A percentile compares a stretch with the other conserved stretches of the same genome.
These are phyloP conservation scores for Tragelaphus imberbis DNA, from an alignment of 2,113 vertebrate genomes.

Conservation along the genomic window DNA sequence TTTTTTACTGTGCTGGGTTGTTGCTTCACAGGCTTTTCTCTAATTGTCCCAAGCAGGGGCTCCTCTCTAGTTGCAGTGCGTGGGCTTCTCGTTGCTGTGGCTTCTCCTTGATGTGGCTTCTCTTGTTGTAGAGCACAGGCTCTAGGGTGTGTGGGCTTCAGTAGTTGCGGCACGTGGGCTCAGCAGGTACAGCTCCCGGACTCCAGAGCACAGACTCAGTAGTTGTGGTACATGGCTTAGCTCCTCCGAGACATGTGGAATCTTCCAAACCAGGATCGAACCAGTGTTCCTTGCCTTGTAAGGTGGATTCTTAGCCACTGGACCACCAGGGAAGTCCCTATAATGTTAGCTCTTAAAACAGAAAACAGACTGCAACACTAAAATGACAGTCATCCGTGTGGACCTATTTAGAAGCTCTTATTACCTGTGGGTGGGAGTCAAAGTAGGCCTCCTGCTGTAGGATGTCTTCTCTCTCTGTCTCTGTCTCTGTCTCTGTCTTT, in stretches of 20 bases:
- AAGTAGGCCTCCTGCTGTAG: not conserved
- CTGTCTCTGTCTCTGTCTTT: not conserved
- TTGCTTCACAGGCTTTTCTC: not conserved
- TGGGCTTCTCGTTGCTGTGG: not conserved
- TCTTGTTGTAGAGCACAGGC: not conserved
- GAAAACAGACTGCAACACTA: rapidly evolving
- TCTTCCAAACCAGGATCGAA: not conserved
- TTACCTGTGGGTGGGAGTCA: not conserved
- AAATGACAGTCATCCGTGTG: not conserved
- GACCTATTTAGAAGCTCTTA: not conserved
- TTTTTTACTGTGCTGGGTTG: not conserved
- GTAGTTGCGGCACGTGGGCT: not conserved
- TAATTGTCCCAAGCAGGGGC: not conserved
- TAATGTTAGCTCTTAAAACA: not conserved
- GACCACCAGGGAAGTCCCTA: not conserved
- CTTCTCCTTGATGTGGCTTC: not conserved
- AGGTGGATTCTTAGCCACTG: not conserved
- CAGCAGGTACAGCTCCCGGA: not conserved
- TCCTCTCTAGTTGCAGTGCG: rapidly evolving
- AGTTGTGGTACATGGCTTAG: not conserved
- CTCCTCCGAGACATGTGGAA: not conserved
- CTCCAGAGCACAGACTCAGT: not conserved
- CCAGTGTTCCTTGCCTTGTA: not conserved
- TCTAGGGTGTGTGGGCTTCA: not conserved
- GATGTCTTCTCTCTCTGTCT: not conserved